phyloP scores from a whole-genome alignment of 2,113 vertebrate genomes.

The Microcebus lehilahytsara region DNA sequence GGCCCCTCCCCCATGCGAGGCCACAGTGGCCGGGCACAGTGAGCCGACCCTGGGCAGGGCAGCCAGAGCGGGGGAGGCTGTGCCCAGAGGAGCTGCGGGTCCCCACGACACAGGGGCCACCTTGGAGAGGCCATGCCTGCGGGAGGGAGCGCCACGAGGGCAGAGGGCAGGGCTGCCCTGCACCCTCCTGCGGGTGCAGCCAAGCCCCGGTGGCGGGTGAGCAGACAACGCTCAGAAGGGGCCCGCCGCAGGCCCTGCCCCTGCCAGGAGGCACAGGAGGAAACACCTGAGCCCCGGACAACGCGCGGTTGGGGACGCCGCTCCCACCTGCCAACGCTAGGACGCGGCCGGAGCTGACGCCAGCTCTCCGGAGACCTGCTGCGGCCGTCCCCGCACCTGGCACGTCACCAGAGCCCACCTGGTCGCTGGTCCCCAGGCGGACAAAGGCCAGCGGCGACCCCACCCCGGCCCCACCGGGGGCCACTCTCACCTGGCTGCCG shows the following conservation, averaged over 20 bases:
- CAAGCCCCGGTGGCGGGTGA: no score
- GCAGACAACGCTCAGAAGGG: neutral
- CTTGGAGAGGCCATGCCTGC: neutral
- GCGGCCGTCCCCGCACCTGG: no score
- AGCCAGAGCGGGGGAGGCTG: neutral
- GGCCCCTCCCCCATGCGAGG: fast-evolving
- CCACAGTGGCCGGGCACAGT: neutral
- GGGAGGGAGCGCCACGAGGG: fast-evolving
- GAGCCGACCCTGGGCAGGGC: neutral
- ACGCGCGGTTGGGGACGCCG: neutral
- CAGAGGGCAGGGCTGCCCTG: no score
- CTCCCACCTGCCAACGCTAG: fast-evolving
- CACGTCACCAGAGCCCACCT: fast-evolving
- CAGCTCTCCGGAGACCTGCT: neutral
- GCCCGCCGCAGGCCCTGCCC: neutral
- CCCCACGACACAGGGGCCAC: no score
- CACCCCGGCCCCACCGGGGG: no score
- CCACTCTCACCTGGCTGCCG: conserved; percentile 91
- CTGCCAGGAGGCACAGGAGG: neutral
- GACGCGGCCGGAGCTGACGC: neutral
- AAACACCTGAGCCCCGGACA: neutral
- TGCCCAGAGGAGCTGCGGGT: no score
- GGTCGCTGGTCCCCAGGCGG: no score
- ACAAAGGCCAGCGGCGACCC: fast-evolving
- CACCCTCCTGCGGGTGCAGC: neutral